Conservation (phyloP, 1,140 invertebrate genomes). For the Lepidotrigona ventralis region DNA sequence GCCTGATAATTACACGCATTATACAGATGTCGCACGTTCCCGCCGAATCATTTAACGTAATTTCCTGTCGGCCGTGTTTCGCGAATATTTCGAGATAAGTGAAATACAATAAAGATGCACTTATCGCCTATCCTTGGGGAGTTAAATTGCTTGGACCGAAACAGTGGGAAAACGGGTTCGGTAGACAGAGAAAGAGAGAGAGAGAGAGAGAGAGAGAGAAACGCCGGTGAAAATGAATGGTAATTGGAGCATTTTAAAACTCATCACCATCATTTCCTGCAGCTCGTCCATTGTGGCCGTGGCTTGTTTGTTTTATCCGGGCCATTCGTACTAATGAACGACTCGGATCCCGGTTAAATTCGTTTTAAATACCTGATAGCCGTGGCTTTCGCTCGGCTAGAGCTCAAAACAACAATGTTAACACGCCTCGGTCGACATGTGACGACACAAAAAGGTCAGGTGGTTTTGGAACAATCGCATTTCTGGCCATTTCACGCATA, state of each 20-base stretch:
- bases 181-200: neutral
- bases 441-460: slow-evolving; percentile 40
- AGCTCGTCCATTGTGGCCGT: slow-evolving; percentile 41
- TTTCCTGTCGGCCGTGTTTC: neutral
- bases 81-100: slow-evolving; percentile 5
- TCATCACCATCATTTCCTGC: slow-evolving; percentile 63
- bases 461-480: slow-evolving; percentile 7
- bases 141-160: slow-evolving; percentile 26
- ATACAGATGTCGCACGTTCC: neutral
- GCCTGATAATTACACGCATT: neutral
- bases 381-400: slow-evolving; percentile 15
- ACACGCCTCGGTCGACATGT: slow-evolving; percentile 14
- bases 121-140: slow-evolving; percentile 4
- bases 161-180: neutral
- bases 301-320: slow-evolving; percentile 44
- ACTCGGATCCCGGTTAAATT: slow-evolving; percentile 50
- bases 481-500: neutral
- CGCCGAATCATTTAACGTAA: neutral
- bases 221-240: slow-evolving; percentile 41
- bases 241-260: slow-evolving; percentile 68
- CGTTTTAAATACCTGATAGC: slow-evolving; percentile 63
- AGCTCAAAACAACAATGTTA: slow-evolving; percentile 46
- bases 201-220: neutral
- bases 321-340: slow-evolving; percentile 50
- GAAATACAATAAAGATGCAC: slow-evolving; percentile 28